Evolutionary conservation across 2,888 invertebrate genomes (phyloP), one percentile per base, ranked within the genome.

Genomic region (Anoncus sp.): DNA sequence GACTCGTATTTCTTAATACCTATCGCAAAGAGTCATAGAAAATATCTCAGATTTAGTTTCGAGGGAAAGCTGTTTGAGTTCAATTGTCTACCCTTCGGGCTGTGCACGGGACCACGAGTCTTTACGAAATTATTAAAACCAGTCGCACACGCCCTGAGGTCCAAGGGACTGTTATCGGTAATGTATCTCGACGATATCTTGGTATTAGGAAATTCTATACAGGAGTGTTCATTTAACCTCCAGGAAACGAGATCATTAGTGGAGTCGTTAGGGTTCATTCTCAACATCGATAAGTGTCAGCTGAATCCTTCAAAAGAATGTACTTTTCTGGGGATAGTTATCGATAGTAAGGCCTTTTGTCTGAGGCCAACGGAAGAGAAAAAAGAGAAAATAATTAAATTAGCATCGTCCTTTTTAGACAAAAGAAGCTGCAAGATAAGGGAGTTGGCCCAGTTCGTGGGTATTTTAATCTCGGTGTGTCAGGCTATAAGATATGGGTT

Each of bases 391-490:
- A 73, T 77, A 35, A 40, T 45, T 35, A 18, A 63, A 18, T 14
- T 14, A 1, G 55, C 63, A 9, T 43, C 9, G 16, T 6, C 22
- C n/a, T 35, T 76, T n/a, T n/a, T n/a, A n/a, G n/a, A n/a, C 7
- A 75, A 43, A 14, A 60, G 40, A 9, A 24, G 10, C 12, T 55
- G 45, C 57, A 67, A 67, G 38, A 80, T 79, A 9, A 53, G 49
- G 31, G 75, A 77, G 14, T 53, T 81, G n/a, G 77, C 72, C 2
- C 47, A 75, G 3, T 40, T 81, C 16, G 63, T 81, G n/a, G 76
- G 81, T 3, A 20, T 47, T 14, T 43, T 81, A 10, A 40, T 72
- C n/a, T 51, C 81, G 9, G 59, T 62, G 80, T 75, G 14, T 60
- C 71, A n/a, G 77, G 77, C 0, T 16, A 80, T 1, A n/a, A 43